Evolutionary conservation across 2,888 invertebrate species (phyloP), one percentile per base, ranked within the genome.

Genomic region (Acrocera orbiculus): DNA sequence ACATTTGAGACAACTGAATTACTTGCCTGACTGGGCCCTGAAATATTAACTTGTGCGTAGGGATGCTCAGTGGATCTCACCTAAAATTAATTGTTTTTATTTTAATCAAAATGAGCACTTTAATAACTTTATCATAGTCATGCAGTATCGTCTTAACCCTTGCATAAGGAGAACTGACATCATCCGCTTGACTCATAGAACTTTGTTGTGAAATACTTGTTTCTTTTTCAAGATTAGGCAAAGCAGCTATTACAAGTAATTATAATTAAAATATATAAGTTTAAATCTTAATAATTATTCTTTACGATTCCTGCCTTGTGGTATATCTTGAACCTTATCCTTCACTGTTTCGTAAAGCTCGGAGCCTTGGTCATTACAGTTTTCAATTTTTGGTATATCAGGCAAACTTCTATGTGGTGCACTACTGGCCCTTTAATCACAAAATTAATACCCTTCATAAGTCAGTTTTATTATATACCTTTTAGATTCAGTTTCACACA

Each of bases 271-370:
- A 26, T 34, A 34, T 9, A 5, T 17, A 35, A 39, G 33, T 22
- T 16, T 22, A 17, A 28, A 24, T 27, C 27, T 17, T 6, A 25
- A 16, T 11, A 16, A 11, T 16, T 6, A 32, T n/a, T 23, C 23
- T 4, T 19, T 47, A 60, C 60, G 59, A 44, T 58, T 58, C 43
- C 57, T 52, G 35, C 50, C 49, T 32, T 49, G 50, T n/a, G 47
- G 44, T 36, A 53, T 50, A 22, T 51, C 52, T n/a, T 49, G 54
- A 45, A 63, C 56, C 54, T 68, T 64, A 44, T 69, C 69, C 31
- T 73, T 75, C 11, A 86, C 81, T 5, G 85, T 86, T 23, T 85
- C 86, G 54, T 86, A 86, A 40, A 85, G 66, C 52, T 85, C 86
- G 0, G 83, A 86, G 7, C 76, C 74, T 30, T 80, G 81, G 56